Conservation (phyloP, 1,140 invertebrate genomes). For the Cotesia typhae region DNA sequence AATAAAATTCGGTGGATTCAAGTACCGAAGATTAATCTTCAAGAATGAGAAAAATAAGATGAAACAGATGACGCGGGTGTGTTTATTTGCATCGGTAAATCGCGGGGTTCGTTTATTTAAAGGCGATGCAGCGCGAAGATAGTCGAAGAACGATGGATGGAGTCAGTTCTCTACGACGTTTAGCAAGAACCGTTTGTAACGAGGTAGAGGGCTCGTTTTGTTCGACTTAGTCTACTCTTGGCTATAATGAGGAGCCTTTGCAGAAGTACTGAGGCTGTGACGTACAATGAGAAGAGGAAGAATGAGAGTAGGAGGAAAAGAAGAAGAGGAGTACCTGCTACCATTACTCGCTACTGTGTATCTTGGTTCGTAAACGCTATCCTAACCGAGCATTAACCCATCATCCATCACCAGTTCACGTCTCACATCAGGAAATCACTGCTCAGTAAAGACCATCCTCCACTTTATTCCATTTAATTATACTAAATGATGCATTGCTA, state of each 20-base stretch:
- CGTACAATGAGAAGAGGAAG: background rate
- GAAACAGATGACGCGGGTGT: background rate
- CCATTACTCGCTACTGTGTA: slow-evolving; percentile 27
- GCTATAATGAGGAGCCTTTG: slow-evolving; percentile 23
- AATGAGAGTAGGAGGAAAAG: background rate
- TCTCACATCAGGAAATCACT: background rate
- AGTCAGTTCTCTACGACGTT: slow-evolving; percentile 8
- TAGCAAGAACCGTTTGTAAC: slow-evolving; percentile 27
- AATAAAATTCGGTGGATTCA: too few species aligned
- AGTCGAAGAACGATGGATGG: slow-evolving; percentile 22
- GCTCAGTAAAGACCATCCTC: too few species aligned
- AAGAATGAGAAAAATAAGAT: background rate
- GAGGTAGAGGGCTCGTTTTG: slow-evolving; percentile 23
- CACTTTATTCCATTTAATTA: too few species aligned
- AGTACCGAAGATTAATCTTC: background rate
- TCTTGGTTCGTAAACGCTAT: slow-evolving; percentile 1
- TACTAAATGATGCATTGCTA: too few species aligned
- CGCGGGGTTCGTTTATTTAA: slow-evolving; percentile 1
- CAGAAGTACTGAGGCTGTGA: background rate
- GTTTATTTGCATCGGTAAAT: background rate
- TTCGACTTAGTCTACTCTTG: background rate
- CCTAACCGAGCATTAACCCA: slow-evolving; percentile 22
- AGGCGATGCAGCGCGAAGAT: slow-evolving; percentile 14
- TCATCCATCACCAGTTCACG: slow-evolving; percentile 15
- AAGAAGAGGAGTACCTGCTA: slow-evolving; percentile 20